Evolutionary conservation across 2,797 vertebrate genomes (phyloP).

Genomic region (Neopelma chrysocephalum): DNA sequence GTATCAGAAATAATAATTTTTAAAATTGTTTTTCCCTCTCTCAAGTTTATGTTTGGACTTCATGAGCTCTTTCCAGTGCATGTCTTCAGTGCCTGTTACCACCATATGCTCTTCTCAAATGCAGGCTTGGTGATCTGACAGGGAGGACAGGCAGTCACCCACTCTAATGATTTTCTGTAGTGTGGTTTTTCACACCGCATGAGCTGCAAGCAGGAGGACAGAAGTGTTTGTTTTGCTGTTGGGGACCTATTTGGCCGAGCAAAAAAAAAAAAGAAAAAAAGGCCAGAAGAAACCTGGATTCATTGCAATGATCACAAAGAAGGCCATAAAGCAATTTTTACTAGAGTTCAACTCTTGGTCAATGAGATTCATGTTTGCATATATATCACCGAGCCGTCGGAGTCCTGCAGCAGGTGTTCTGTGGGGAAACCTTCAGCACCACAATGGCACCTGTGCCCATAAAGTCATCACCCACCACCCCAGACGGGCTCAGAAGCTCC

Average conservation of each 20-base stretch:
- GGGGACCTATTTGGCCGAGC: background rate
- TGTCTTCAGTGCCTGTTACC: background rate
- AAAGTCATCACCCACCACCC: background rate
- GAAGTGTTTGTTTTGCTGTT: background rate
- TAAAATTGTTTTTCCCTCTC: background rate
- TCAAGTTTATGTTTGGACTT: background rate
- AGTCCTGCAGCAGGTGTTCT: slow-evolving; percentile 42
- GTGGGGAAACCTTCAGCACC: background rate
- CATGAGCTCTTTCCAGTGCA: background rate
- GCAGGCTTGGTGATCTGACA: background rate
- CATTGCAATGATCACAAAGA: slow-evolving; percentile 4
- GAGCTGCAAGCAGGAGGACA: background rate
- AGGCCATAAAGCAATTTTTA: slow-evolving; percentile 48
- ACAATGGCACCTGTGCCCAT: slow-evolving; percentile 16
- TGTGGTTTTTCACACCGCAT: background rate
- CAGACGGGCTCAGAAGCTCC: accelerated
- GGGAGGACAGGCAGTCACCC: background rate
- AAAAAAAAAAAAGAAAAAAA: background rate
- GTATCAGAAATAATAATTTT: background rate
- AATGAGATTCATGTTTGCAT: slow-evolving; percentile 52
- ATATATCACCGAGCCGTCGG: background rate
- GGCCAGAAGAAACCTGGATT: background rate
- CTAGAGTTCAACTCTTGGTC: slow-evolving; percentile 50
- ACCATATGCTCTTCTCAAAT: background rate
- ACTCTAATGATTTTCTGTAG: background rate